A percentile compares a stretch with the other conserved stretches of the same genome.
These are phyloP conservation scores for Trichogramma evanescens DNA, from an alignment of 2,888 invertebrate genomes.

Conservation along the genomic window DNA sequence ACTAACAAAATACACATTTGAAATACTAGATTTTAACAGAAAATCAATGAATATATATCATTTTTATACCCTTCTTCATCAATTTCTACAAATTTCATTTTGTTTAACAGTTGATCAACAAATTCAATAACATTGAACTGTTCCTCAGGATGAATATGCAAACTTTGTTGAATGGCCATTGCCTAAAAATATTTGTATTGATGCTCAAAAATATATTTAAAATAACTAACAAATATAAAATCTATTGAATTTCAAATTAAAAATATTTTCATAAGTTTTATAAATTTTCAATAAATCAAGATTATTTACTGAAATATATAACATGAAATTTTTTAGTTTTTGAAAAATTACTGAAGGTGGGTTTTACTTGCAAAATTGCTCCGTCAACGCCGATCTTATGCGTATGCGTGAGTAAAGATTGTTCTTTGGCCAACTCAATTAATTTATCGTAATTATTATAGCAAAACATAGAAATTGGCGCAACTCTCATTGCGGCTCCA, in stretches of 20 bases:
- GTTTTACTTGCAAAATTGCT: constrained; percentile 50
- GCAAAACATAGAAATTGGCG: constrained; percentile 60
- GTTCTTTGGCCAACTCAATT: constrained; percentile 49
- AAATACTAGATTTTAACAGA: neutral
- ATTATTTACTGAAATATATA: neutral
- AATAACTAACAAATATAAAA: constrained; percentile 6
- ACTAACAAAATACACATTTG: constrained; percentile 25
- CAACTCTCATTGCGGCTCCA: constrained; percentile 68
- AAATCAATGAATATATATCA: neutral
- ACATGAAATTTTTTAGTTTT: neutral
- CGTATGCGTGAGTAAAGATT: constrained; percentile 60
- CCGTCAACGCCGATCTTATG: constrained; percentile 53
- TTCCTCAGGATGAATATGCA: constrained; percentile 46
- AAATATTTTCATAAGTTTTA: neutral
- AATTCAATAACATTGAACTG: constrained; percentile 50
- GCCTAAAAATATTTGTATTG: constrained; percentile 42
- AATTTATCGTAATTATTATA: constrained; percentile 49
- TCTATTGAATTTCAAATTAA: neutral
- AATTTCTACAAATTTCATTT: constrained; percentile 51
- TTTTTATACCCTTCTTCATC: constrained; percentile 44
- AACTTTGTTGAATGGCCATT: constrained; percentile 54
- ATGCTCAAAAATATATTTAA: neutral
- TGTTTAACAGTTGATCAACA: constrained; percentile 49
- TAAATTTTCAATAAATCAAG: neutral
- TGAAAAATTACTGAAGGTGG: too few relatives aligned